Evolutionary conservation across 2,888 invertebrate genomes (phyloP).

Genomic region (Mimachlamys varia): DNA sequence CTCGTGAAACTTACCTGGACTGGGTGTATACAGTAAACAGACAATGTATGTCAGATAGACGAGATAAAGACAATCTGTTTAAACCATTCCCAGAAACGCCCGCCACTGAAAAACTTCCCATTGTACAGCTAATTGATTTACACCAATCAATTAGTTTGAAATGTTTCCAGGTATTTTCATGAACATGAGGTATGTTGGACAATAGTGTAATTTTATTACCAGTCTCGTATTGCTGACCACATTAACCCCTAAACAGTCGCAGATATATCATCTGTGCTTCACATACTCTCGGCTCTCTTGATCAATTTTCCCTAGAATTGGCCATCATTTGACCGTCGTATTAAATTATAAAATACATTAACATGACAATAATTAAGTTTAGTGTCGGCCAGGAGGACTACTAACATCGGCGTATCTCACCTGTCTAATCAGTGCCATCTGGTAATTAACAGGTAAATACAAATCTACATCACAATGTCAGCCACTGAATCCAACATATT

Average conservation of each 20-base stretch:
- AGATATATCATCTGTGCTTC: background rate
- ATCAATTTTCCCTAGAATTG: constrained; percentile 3
- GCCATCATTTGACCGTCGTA: constrained; percentile 1
- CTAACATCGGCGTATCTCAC: background rate
- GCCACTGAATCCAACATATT: background rate
- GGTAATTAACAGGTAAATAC: background rate
- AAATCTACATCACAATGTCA: background rate
- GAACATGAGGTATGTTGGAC: background rate
- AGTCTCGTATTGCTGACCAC: background rate
- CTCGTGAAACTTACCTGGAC: background rate
- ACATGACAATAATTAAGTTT: background rate
- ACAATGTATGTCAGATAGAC: constrained; percentile 8
- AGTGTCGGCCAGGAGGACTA: background rate
- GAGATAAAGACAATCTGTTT: background rate
- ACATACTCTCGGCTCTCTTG: background rate
- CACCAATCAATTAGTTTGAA: background rate
- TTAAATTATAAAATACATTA: background rate
- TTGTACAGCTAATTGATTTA: constrained; percentile 11
- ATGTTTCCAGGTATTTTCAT: background rate
- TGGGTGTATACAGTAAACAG: background rate
- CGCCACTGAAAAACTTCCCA: background rate
- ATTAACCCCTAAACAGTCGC: background rate
- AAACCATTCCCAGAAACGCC: background rate
- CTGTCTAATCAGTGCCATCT: background rate
- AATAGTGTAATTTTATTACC: background rate